A percentile compares a stretch with the other conserved stretches of the same genome.
These are phyloP conservation scores for Agonopterix alstromeriana DNA, from an alignment of 2,888 invertebrate genomes.

Conservation along the genomic window DNA sequence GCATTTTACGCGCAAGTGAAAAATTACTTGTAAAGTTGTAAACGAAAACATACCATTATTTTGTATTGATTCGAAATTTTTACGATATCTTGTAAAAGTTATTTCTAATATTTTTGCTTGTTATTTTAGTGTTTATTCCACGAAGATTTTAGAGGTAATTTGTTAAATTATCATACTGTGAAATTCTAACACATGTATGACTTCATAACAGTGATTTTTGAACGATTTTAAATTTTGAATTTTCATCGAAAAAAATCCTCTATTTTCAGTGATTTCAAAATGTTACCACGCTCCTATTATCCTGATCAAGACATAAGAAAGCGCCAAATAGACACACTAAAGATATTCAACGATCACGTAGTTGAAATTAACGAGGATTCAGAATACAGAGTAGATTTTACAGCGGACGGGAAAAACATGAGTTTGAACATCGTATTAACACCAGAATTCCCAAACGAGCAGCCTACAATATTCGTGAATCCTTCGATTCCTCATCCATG, in stretches of 20 bases:
- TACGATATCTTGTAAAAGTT: no score
- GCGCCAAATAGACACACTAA: conserved; percentile 87
- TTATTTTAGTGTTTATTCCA: no score
- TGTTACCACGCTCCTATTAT: conserved; percentile 76
- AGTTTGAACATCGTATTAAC: conserved; percentile 80
- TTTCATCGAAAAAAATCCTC: background rate
- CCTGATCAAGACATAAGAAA: conserved; percentile 77
- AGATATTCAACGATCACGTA: conserved; percentile 90
- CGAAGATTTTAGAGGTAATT: no score
- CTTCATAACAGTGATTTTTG: no score
- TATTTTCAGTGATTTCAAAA: conserved; percentile 18
- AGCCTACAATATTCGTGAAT: conserved; percentile 81
- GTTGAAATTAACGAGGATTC: conserved; percentile 81
- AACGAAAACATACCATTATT: no score
- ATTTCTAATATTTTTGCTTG: no score
- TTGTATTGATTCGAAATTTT: no score
- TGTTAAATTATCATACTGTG: no score
- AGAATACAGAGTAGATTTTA: conserved; percentile 85
- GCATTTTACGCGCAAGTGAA: no score
- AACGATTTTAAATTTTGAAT: background rate
- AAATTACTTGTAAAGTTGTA: no score
- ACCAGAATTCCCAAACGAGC: conserved; percentile 85
- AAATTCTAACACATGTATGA: no score
- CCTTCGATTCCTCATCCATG: conserved; percentile 84
- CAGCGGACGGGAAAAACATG: conserved; percentile 79